phyloP scores from a whole-genome alignment of 2,888 invertebrate species.

The Dusona sp. region DNA sequence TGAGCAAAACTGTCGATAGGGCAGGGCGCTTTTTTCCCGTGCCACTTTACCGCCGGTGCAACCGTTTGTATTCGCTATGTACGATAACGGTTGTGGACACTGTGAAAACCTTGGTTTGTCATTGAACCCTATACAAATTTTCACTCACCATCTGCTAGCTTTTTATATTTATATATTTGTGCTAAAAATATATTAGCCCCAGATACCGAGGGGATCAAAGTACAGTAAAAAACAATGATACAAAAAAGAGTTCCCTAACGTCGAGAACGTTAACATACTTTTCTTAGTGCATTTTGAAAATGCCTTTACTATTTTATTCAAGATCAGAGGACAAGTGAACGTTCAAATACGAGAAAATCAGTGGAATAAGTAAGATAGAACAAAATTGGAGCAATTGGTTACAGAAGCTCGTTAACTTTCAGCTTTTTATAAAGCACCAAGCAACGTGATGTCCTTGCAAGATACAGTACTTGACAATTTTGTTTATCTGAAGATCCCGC shows the following conservation, averaged over 20 bases:
- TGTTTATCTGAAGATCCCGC: constrained; percentile 7
- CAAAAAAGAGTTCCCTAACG: too few relatives aligned
- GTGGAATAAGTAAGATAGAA: background rate
- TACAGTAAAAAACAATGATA: too few relatives aligned
- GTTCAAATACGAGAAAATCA: background rate
- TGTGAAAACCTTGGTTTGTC: background rate
- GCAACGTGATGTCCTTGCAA: constrained; percentile 7
- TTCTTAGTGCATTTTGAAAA: background rate
- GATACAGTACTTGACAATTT: constrained; percentile 44
- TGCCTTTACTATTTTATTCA: background rate
- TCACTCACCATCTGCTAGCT: background rate
- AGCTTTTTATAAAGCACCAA: background rate
- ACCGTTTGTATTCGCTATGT: constrained; percentile 8
- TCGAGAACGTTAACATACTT: too few relatives aligned
- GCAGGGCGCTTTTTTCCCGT: constrained; percentile 40
- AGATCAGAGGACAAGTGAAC: background rate
- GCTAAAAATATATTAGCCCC: too few relatives aligned
- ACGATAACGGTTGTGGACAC: constrained; percentile 14
- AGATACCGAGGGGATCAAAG: too few relatives aligned
- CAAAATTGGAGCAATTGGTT: background rate
- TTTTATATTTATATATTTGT: too few relatives aligned
- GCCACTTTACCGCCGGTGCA: constrained; percentile 59
- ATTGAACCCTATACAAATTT: background rate
- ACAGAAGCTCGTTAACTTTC: constrained; percentile 29
- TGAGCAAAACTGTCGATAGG: constrained; percentile 64